Evolutionary conservation across 2,888 invertebrate genomes (phyloP).

Genomic region (Notodonta ziczac): DNA sequence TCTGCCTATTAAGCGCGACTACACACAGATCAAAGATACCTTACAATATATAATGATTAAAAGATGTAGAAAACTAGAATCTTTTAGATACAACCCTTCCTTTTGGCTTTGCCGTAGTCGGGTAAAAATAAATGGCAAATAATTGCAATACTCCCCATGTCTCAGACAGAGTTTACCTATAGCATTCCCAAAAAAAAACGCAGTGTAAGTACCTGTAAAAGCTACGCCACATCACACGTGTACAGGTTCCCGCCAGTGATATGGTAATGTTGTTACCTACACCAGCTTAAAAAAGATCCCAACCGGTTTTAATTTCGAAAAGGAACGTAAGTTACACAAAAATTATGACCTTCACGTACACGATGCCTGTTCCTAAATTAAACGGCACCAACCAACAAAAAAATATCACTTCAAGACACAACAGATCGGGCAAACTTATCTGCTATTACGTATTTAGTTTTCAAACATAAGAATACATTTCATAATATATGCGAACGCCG

Average conservation of each 20-base stretch:
- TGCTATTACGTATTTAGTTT: conserved; percentile 39
- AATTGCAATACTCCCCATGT: too few species aligned
- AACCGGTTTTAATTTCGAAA: conserved; percentile 80
- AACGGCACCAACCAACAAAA: conserved; percentile 54
- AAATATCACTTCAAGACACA: conserved; percentile 35
- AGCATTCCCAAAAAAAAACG: conserved; percentile 46
- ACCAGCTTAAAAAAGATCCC: conserved; percentile 73
- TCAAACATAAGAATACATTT: conserved; percentile 52
- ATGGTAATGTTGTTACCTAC: conserved; percentile 78
- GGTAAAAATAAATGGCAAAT: too few species aligned
- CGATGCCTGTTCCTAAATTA: conserved; percentile 47
- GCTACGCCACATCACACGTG: conserved; percentile 47
- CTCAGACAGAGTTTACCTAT: background rate
- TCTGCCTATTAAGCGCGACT: too few species aligned
- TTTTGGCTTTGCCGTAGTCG: too few species aligned
- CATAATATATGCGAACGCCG: conserved; percentile 37
- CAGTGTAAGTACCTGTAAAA: conserved; percentile 32
- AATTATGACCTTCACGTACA: conserved; percentile 69
- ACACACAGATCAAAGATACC: too few species aligned
- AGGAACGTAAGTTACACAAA: conserved; percentile 76
- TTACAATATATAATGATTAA: too few species aligned
- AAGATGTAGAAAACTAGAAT: too few species aligned
- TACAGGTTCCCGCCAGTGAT: conserved; percentile 70
- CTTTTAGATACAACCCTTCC: too few species aligned
- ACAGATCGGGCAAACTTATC: conserved; percentile 31